These are phyloP conservation scores for Cyclopterus lumpus DNA, from an alignment of 2,797 vertebrate genomes.

Conservation along the genomic window DNA sequence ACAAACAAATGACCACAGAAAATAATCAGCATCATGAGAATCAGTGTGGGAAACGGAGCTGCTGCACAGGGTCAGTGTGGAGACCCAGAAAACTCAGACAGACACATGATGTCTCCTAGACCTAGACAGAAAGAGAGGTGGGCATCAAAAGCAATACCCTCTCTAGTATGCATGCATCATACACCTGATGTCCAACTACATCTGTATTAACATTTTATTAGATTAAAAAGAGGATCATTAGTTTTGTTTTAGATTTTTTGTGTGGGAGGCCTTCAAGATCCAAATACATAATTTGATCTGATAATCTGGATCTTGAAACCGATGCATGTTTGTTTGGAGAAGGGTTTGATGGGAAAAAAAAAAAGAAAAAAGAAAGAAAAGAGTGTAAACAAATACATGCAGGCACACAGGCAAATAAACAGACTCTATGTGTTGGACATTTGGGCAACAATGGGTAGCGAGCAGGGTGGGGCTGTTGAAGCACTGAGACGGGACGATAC, in stretches of 20 bases:
- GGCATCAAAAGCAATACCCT: slow-evolving; percentile 23
- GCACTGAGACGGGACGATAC: slow-evolving; percentile 28
- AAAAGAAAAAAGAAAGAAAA: slow-evolving; percentile 25
- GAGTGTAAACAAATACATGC: slow-evolving; percentile 66
- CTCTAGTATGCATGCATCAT: slow-evolving; percentile 58
- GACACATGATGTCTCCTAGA: slow-evolving; percentile 41
- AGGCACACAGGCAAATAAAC: slow-evolving; percentile 52
- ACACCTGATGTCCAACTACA: background rate
- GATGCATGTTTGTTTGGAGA: slow-evolving; percentile 20
- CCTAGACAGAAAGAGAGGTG: slow-evolving; percentile 29
- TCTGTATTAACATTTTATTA: slow-evolving; percentile 20
- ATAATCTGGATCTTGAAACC: slow-evolving; percentile 48
- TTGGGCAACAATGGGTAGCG: slow-evolving; percentile 32
- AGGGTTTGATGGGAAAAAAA: slow-evolving; percentile 3
- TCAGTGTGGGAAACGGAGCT: slow-evolving; percentile 18
- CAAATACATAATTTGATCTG: slow-evolving; percentile 12
- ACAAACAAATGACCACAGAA: slow-evolving; percentile 66
- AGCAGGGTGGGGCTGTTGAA: slow-evolving; percentile 43
- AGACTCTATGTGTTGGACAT: slow-evolving; percentile 47
- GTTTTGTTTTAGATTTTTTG: slow-evolving; percentile 32
- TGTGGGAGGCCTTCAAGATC: slow-evolving; percentile 20
- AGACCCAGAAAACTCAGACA: slow-evolving; percentile 33
- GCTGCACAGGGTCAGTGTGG: slow-evolving; percentile 22
- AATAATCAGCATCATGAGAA: slow-evolving; percentile 23
- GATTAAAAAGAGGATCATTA: slow-evolving; percentile 12